Percentiles rank a stretch among this genome's conserved stretches.
Conservation (phyloP, 1,140 invertebrate genomes). For the Venturia canescens region DNA sequence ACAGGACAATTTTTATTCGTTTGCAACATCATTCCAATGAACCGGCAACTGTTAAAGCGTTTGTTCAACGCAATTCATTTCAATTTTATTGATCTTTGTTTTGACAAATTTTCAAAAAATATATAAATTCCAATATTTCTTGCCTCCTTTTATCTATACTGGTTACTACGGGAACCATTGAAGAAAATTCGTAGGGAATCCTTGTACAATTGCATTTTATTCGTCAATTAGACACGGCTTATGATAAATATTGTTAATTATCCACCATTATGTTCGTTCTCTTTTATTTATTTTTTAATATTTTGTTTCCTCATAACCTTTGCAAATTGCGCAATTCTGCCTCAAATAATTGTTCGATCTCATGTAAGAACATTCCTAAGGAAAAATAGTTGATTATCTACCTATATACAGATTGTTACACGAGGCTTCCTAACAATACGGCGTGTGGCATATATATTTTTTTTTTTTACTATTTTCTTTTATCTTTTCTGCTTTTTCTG, state of each 20-base stretch:
- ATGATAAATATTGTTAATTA: slow-evolving; percentile 59
- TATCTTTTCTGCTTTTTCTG: not conserved
- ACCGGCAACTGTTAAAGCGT: no score
- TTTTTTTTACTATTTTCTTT: slow-evolving; percentile 3
- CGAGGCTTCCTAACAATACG: slow-evolving; percentile 36
- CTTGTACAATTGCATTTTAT: slow-evolving; percentile 57
- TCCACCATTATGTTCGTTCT: slow-evolving; percentile 54
- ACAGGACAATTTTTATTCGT: no score
- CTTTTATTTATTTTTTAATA: slow-evolving; percentile 42
- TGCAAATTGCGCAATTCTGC: slow-evolving; percentile 10
- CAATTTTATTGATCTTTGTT: no score
- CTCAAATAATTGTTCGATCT: slow-evolving; percentile 17
- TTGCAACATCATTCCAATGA: no score
- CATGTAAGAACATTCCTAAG: slow-evolving; percentile 48
- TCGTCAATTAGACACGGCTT: slow-evolving; percentile 58
- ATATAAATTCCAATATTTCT: no score
- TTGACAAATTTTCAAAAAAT: no score
- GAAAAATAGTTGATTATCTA: slow-evolving; percentile 54
- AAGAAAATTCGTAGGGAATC: not conserved
- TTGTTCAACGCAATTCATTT: no score
- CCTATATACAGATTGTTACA: slow-evolving; percentile 47
- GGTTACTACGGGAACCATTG: no score
- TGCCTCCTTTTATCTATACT: no score
- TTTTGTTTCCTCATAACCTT: not conserved
- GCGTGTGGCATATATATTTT: slow-evolving; percentile 24